phyloP scores from a whole-genome alignment of 2,113 vertebrate genomes.

The Phalacrocorax carbo region DNA sequence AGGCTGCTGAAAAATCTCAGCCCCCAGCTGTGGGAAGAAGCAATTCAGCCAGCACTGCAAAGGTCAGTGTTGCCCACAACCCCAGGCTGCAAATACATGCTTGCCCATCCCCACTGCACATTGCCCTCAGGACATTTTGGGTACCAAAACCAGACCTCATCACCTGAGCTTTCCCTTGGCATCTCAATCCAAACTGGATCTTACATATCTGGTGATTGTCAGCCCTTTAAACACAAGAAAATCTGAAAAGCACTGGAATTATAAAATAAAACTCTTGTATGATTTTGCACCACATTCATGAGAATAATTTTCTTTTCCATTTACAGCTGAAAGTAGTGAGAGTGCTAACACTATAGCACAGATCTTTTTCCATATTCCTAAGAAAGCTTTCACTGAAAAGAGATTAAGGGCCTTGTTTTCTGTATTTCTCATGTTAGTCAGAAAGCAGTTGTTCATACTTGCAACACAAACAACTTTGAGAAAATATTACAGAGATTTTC shows the following conservation, averaged over 20 bases:
- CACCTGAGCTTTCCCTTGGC: background rate
- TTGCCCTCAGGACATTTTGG: background rate
- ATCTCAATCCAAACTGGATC: background rate
- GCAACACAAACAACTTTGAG: background rate
- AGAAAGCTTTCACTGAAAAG: background rate
- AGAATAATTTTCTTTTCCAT: background rate
- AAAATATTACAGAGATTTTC: background rate
- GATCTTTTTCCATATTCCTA: background rate
- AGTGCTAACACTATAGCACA: background rate
- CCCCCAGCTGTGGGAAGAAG: background rate
- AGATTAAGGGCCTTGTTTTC: background rate
- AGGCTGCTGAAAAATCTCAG: background rate
- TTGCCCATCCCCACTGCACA: background rate
- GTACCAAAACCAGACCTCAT: background rate
- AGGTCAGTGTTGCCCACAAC: background rate
- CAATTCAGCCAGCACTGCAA: background rate
- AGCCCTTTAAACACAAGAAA: background rate
- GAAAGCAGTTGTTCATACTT: background rate
- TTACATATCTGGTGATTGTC: background rate
- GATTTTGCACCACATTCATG: background rate
- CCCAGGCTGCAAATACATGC: accelerated
- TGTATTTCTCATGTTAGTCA: background rate
- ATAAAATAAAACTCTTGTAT: background rate
- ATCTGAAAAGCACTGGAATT: background rate
- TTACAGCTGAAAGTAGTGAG: background rate